phyloP scores from a whole-genome alignment of 92 coral and sea anemone genomes.

The Micromussa lordhowensis region DNA sequence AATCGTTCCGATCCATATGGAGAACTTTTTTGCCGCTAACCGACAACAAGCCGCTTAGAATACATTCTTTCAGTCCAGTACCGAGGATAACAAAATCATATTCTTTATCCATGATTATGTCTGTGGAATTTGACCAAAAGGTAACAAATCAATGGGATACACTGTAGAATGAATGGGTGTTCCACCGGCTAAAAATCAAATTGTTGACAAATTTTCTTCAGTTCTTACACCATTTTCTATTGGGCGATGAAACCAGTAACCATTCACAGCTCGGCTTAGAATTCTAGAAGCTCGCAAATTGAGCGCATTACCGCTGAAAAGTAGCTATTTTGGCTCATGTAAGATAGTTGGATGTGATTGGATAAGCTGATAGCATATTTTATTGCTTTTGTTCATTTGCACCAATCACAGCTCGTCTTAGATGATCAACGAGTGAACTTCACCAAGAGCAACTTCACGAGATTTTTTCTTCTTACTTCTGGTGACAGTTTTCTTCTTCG shows the following conservation, averaged over 20 bases:
- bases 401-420: slow-evolving; percentile 54
- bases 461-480: too few species aligned
- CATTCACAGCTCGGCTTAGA: slow-evolving; percentile 39
- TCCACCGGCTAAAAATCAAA: slow-evolving; percentile 5
- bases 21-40: slow-evolving; percentile 86
- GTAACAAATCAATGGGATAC: not conserved
- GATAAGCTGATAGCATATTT: not conserved
- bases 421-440: not conserved
- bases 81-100: slow-evolving; percentile 93
- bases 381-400: not conserved
- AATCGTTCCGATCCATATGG: slow-evolving; percentile 87
- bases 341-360: slow-evolving; percentile 24
- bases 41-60: slow-evolving; percentile 90
- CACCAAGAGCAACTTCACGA: not conserved
- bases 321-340: not conserved
- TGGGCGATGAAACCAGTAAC: slow-evolving; percentile 10
- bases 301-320: slow-evolving; percentile 12
- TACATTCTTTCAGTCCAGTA: slow-evolving; percentile 97
- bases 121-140: not conserved
- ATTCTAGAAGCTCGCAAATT: slow-evolving; percentile 10
- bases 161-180: slow-evolving; percentile 20
- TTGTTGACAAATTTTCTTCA: not conserved
- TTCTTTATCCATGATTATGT: slow-evolving; percentile 72
- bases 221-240: not conserved
- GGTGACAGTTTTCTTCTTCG: not conserved